These are phyloP conservation scores for Peromyscus maniculatus DNA, from an alignment of 2,113 vertebrate species.

Conservation along the genomic window DNA sequence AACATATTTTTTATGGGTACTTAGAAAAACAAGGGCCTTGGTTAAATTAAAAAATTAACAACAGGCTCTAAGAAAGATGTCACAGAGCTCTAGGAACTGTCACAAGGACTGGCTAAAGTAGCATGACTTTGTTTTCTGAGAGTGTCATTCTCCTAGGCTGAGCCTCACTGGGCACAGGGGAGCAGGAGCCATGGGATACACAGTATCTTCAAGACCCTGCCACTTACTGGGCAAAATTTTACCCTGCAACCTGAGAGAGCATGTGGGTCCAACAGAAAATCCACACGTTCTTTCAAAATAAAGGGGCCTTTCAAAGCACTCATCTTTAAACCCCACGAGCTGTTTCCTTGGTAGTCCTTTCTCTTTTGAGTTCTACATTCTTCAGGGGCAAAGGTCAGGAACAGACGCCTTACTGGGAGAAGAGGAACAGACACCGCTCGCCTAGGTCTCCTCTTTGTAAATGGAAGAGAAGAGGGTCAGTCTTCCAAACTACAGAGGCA, in stretches of 20 bases:
- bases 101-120: background rate
- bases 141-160: background rate
- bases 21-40: background rate
- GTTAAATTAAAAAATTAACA: conserved; percentile 35
- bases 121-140: background rate
- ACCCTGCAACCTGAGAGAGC: background rate
- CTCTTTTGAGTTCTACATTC: background rate
- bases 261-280: background rate
- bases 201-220: background rate
- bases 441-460: background rate
- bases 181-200: background rate
- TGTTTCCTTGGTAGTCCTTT: background rate
- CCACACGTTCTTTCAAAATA: background rate
- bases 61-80: background rate
- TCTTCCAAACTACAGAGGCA: background rate
- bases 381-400: background rate
- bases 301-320: background rate
- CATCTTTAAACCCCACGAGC: background rate
- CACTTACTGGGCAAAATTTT: background rate
- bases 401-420: background rate
- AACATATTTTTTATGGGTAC: background rate
- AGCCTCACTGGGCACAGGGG: background rate
- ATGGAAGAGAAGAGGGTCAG: background rate
- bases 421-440: background rate
- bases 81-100: background rate